Evolutionary conservation across 2,888 invertebrate species (phyloP).

Genomic region (Aspidiotus rigidus): DNA sequence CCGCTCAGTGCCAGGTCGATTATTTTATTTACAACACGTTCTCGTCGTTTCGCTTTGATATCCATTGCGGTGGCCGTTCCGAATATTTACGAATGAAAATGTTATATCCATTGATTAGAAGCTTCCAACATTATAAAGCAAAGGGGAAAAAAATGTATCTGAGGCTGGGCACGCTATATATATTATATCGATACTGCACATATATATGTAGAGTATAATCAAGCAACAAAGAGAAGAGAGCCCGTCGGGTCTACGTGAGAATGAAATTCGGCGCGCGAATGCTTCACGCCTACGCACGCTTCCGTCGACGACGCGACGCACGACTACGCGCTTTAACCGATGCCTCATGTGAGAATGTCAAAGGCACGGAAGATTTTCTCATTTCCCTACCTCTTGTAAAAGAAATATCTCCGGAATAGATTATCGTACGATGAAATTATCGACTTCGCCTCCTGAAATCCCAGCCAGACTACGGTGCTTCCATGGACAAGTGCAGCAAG

Average conservation of each 20-base stretch:
- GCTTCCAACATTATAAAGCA: background rate
- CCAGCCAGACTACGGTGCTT: too few species aligned
- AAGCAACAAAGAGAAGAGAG: background rate
- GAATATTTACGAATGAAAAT: background rate
- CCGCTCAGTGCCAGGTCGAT: background rate
- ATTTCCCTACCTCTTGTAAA: too few species aligned
- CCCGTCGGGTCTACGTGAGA: background rate
- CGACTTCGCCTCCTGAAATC: too few species aligned
- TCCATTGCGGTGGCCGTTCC: background rate
- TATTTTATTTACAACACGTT: slow-evolving; percentile 12
- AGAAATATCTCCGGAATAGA: too few species aligned
- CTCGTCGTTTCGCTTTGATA: background rate
- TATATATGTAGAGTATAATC: slow-evolving; percentile 2
- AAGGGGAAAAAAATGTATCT: background rate
- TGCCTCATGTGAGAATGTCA: slow-evolving; percentile 7
- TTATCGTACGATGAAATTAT: too few species aligned
- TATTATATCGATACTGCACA: background rate
- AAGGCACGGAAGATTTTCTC: background rate
- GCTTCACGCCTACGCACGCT: slow-evolving; percentile 14
- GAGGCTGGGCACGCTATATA: background rate
- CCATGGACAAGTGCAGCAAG: too few species aligned
- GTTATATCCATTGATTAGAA: background rate
- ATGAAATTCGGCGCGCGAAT: slow-evolving; percentile 14
- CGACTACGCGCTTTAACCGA: background rate
- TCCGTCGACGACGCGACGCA: background rate